Base-by-base conservation (phyloP, 2,888 invertebrate species). In the Leptopterna dolabrata region DNA sequence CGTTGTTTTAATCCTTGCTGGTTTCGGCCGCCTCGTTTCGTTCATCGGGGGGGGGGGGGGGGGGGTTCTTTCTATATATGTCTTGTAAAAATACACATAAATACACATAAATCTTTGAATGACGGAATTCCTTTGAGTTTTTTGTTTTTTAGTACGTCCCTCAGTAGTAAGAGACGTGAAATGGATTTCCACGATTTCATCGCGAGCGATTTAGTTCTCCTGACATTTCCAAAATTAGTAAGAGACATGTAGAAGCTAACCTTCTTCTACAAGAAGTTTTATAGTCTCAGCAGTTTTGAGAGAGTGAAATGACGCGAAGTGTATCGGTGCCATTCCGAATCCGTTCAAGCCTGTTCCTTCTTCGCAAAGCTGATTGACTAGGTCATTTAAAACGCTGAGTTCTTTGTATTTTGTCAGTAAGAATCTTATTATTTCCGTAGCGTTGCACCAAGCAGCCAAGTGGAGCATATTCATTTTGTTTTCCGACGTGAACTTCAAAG, bases 241-340 rank as follows among this genome's bases (percentile, higher is more conserved):
- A n/a, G n/a, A n/a, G 36, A 36, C 2, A 36, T 36, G 36, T 36
- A 7, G 36, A 36, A 2, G 36, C 24, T 1, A 24, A 63, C 63
- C 63, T 63, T 63, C 24, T 93, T 90, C 92, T 91, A 19, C 92
- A 90, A 88, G 92, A 90, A 1, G 93, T 91, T 90, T 93, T 93
- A 71, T 93, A 92, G 6, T 92, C 92, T 89, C 92, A 92, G 27
- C n/a, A 63, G 24, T 63, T 11, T 63, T 24, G 11, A 7, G 36
- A 1, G 16, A 27, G 41, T 36, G 43, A 92, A 86, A 93, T 93
- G 19, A 92, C 91, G 0, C 91, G 88, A 86, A 92, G 91, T 84
- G 94, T 94, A 89, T 93, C 92, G 94, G 94, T 84, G 95, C 95
- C 81, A 93, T 91, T 90, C 93, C 93, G 89, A 93, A 91, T 3